These are phyloP conservation scores for Caenorhabditis imperialis DNA, from an alignment of 2,888 invertebrate species.

Conservation along the genomic window DNA sequence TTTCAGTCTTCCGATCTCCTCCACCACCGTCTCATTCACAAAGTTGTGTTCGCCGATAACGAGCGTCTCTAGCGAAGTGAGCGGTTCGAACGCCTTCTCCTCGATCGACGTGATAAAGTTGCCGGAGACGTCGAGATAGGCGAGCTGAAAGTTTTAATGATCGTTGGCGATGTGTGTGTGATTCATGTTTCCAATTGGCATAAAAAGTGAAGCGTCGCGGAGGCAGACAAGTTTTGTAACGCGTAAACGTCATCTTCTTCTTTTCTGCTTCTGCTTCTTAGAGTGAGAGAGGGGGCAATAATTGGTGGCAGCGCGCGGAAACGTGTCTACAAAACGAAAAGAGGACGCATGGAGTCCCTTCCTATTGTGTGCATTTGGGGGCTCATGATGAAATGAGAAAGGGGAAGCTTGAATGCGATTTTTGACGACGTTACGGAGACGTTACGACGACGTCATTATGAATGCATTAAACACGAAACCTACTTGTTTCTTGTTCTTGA, in stretches of 20 bases:
- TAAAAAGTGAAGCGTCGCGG: slow-evolving; percentile 25
- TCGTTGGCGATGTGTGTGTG: slow-evolving; percentile 21
- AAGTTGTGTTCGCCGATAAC: slow-evolving; percentile 89
- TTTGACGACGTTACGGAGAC: slow-evolving; percentile 8
- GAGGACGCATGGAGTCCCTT: not conserved
- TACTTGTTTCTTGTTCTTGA: slow-evolving; percentile 59
- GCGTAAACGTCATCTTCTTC: too few relatives aligned
- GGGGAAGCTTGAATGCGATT: slow-evolving; percentile 14
- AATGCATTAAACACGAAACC: not conserved
- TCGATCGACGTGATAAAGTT: slow-evolving; percentile 89
- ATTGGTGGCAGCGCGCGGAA: slow-evolving; percentile 20
- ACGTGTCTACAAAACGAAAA: slow-evolving; percentile 4
- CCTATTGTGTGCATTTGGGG: slow-evolving; percentile 9
- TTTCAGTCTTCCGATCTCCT: slow-evolving; percentile 88
- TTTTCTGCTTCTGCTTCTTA: too few relatives aligned
- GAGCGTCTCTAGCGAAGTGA: slow-evolving; percentile 83
- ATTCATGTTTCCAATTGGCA: slow-evolving; percentile 12
- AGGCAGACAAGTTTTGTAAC: slow-evolving; percentile 49
- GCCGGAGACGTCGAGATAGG: slow-evolving; percentile 88
- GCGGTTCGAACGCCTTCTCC: slow-evolving; percentile 88
- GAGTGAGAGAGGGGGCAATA: slow-evolving; percentile 10
- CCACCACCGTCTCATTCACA: slow-evolving; percentile 86
- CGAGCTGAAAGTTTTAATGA: slow-evolving; percentile 80
- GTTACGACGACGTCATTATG: not conserved
- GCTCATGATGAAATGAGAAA: not conserved